Evolutionary conservation across 2,113 vertebrate species (phyloP), one percentile per base, ranked within the genome.

Genomic region (Acanthochromis polyacanthus): DNA sequence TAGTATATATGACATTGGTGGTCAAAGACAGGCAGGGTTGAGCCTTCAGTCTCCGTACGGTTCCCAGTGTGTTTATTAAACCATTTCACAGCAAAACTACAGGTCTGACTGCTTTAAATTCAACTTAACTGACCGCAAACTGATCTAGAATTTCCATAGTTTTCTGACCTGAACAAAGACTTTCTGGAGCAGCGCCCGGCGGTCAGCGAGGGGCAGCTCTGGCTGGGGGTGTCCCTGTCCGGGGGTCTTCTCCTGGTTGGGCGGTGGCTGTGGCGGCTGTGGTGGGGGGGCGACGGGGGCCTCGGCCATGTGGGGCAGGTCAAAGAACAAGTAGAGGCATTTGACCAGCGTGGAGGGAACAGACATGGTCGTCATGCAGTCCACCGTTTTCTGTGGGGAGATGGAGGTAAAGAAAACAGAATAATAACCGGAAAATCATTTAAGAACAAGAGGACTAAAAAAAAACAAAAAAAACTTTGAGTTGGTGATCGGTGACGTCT

Each of bases 321-420:
- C 98, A 83, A 99, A 99, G 95, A 99, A 99, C 93, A 99, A 95
- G 94, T 99, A 99, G 0, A 99, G 95, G 88, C 98, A 99, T 95
- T 99, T 99, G 65, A 99, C 98, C 93, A 99, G 96, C 0, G 98
- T 99, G 94, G 98, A 99, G 89, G 98, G 98, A 69, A 99, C 97
- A 0, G 98, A 99, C 98, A 99, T 99, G 56, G 98, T 99, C 30
- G 98, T 99, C 98, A 99, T 99, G 95, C 98, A 99, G 96, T 99
- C 98, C 96, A 99, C 98, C 0, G 98, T 99, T 98, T 99, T 99
- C 98, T 99, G 75, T 25, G 0, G 16, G 46, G 5, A 19, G 50
- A 12, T 3, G 19, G n/a, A n/a, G n/a, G 16, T 20, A 16, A 3
- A 8, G 0, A 43, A 10, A 48, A 52, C 2, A 8, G 28, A 58